These are phyloP conservation scores for Coronaproctus castanopsis DNA, from an alignment of 2,888 invertebrate genomes.

Conservation along the genomic window DNA sequence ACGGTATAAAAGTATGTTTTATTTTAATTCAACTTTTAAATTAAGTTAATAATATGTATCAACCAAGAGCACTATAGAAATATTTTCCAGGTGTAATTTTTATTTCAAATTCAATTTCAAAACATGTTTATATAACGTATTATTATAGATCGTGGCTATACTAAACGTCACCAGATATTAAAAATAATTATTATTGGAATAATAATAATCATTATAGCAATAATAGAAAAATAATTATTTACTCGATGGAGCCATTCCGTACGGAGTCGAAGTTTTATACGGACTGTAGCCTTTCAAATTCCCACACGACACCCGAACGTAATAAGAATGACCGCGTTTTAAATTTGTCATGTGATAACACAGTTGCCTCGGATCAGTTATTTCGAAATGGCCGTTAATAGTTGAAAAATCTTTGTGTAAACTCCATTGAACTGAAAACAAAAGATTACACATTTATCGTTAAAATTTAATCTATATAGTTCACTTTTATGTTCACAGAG, in stretches of 20 bases:
- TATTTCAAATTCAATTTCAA: constrained; percentile 6
- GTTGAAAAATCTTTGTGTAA: constrained; percentile 20
- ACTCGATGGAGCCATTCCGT: constrained; percentile 78
- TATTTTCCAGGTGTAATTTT: too few species aligned
- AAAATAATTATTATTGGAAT: too few species aligned
- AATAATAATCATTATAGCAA: neutral
- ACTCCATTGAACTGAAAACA: constrained; percentile 74
- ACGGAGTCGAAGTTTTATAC: constrained; percentile 52
- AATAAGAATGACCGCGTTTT: constrained; percentile 67
- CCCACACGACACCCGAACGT: constrained; percentile 77
- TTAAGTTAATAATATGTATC: too few species aligned
- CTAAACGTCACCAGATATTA: too few species aligned
- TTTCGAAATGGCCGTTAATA: constrained; percentile 29
- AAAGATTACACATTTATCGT: constrained; percentile 7
- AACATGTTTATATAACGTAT: neutral
- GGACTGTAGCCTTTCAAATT: constrained; percentile 81
- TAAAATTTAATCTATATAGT: too few species aligned
- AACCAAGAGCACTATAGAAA: too few species aligned
- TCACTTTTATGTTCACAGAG: too few species aligned
- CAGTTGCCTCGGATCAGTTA: constrained; percentile 42
- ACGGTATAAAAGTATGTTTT: too few species aligned
- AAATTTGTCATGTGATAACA: constrained; percentile 47
- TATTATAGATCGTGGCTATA: neutral
- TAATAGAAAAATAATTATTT: constrained; percentile 28
- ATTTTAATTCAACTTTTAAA: too few species aligned